Base-by-base conservation (phyloP, 2,797 vertebrate species). In the Poecilia picta region DNA sequence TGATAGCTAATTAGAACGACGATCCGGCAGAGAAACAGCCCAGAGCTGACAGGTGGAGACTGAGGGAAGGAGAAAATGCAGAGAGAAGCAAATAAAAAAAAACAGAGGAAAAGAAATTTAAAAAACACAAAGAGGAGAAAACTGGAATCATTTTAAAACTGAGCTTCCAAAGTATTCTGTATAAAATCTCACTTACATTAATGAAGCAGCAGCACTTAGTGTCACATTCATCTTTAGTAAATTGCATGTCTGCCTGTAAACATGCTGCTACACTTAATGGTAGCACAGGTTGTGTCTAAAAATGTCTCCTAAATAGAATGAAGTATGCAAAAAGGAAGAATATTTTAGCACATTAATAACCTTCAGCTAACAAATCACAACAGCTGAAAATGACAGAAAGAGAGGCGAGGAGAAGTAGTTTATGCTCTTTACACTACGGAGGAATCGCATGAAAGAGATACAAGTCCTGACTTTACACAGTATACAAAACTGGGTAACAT, bases 1-100 rank as follows among this genome's bases (percentile, higher is more conserved):
- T 88, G 90, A 91, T 87, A 57, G 76, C 83, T 91, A 89, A 94
- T 94, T 92, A 92, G 88, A 87, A 72, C 46, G 0, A 78, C 59
- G 73, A 86, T 85, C 75, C 79, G 82, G 66, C 55, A 78, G 68
- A 84, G 68, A 84, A 79, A 76, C 77, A 83, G 85, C 83, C 83
- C 55, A 55, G 74, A 79, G 85, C 87, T 74, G 83, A 88, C 72
- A 75, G 83, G 81, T 73, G 39, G 80, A 86, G 73, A 79, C 71
- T 13, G 78, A 76, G 75, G 72, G 46, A 76, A 83, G 74, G 33
- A 31, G 23, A 45, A 74, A 5, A 55, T n/a, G n/a, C 18, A 77
- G 62, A 36, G 76, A 66, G n/a, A n/a, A 76, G 76, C 77, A 72
- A 77, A 64, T n/a, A n/a, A n/a, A n/a, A n/a, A 82, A 76, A 75